These are phyloP conservation scores for Hoplostethus atlanticus DNA, from an alignment of 2,797 vertebrate species.

Conservation along the genomic window DNA sequence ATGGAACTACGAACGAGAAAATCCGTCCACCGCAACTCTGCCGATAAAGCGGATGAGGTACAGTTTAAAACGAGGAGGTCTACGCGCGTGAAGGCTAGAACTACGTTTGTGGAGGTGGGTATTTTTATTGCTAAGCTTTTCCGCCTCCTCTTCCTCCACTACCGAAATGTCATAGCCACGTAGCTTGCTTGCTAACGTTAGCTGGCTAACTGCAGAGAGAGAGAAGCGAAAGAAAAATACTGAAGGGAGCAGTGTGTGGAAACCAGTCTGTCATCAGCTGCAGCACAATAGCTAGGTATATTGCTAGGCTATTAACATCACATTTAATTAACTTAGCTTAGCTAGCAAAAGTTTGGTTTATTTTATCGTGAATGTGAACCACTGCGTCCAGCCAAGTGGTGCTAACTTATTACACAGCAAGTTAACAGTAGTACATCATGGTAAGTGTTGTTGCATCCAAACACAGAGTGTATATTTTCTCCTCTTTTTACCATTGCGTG, in stretches of 20 bases:
- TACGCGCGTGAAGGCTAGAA: constrained; percentile 28
- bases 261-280: background rate
- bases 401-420: constrained; percentile 6
- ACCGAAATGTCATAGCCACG: constrained; percentile 73
- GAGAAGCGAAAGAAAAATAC: background rate
- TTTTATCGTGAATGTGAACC: background rate
- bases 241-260: rapidly evolving
- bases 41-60: rapidly evolving
- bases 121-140: constrained; percentile 71
- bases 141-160: constrained; percentile 77
- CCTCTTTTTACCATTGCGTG: background rate
- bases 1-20: constrained; percentile 67
- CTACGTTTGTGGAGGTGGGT: constrained; percentile 68
- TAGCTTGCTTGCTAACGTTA: constrained; percentile 65
- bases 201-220: constrained; percentile 11
- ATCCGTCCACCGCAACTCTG: background rate
- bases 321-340: background rate
- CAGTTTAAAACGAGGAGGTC: constrained; percentile 45
- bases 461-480: background rate
- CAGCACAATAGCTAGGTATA: background rate
- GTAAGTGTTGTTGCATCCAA: constrained; percentile 35
- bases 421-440: constrained; percentile 18
- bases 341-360: constrained; percentile 4
- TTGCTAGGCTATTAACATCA: background rate
- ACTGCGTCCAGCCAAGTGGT: too few relatives aligned